Base-by-base conservation (phyloP, 1,140 invertebrate species). In the Drosophila auraria region DNA sequence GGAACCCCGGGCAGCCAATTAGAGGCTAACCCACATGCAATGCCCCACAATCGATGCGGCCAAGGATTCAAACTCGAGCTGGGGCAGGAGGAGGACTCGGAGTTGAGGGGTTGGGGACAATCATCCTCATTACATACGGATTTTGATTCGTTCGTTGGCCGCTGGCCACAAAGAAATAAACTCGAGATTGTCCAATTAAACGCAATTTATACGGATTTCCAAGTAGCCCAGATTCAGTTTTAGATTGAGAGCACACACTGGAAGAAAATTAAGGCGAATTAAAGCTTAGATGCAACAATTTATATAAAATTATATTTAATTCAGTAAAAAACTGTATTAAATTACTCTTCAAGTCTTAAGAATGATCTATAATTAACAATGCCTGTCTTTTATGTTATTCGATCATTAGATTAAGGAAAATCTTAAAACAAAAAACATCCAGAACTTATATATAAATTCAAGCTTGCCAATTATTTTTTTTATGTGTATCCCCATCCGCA, bases 151-250 rank as follows among this genome's bases (percentile, higher is more conserved):
- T 63, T 58, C 23, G 53, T 36, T 72, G 65, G 80, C 81, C 81
- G 81, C 65, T 80, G 82, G 82, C 82, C 75, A 81, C 84, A 87
- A 90, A 74, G 78, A 75, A 86, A 90, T 81, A 86, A 90, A 90
- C 51, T 61, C 64, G 62, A 89, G 89, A 89, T 89, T 89, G 84
- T 90, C 84, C 84, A 89, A 89, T 89, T 89, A 89, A 89, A 89
- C 82, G 84, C 84, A 90, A 89, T 90, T 89, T 89, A 90, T 82
- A 69, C 53, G 86, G 72, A 90, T 89, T 89, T 90, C 84, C 84
- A 82, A 86, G 84, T 84, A 90, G 81, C 54, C 44, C 47, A 45
- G 42, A 57, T 58, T 79, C 38, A 15, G 33, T n/a, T 42, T 40
- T 33, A 71, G 42, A 69, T 69, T 69, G 63, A 33, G 64, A 71